A percentile compares a stretch with the other conserved stretches of the same genome.
phyloP scores from a whole-genome alignment of 2,888 invertebrate genomes.

The Acleris literana region DNA sequence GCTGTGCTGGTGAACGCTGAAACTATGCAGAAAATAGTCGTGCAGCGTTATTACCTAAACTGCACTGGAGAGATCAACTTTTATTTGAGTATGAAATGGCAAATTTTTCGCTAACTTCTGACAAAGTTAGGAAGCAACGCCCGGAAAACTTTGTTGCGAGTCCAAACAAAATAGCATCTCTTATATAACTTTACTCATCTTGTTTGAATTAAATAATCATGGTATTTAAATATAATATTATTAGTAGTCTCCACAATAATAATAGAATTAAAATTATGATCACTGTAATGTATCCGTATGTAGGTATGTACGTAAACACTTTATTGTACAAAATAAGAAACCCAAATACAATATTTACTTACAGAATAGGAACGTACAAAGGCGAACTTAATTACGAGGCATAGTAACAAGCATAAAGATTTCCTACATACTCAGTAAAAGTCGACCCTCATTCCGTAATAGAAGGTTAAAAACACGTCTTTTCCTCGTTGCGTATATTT shows the following conservation, averaged over 20 bases:
- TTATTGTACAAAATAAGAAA: too few relatives aligned
- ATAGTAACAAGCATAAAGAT: not conserved
- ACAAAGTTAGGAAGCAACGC: slow-evolving; percentile 29
- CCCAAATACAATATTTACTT: too few relatives aligned
- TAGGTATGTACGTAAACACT: too few relatives aligned
- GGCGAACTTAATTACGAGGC: slow-evolving; percentile 1
- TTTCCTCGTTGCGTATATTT: slow-evolving; percentile 29
- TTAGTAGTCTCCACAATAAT: not conserved
- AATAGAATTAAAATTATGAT: not conserved
- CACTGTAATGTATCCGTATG: too few relatives aligned
- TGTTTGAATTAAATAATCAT: slow-evolving; percentile 28
- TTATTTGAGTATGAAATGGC: slow-evolving; percentile 27
- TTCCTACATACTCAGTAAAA: slow-evolving; percentile 7
- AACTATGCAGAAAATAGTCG: slow-evolving; percentile 33
- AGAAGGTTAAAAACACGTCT: slow-evolving; percentile 24
- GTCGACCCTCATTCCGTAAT: slow-evolving; percentile 21
- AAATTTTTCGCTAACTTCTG: slow-evolving; percentile 27
- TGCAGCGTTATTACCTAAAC: slow-evolving; percentile 20
- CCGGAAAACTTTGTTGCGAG: slow-evolving; percentile 29
- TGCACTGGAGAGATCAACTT: slow-evolving; percentile 21
- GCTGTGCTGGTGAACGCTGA: slow-evolving; percentile 17
- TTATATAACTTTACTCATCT: slow-evolving; percentile 21
- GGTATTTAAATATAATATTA: not conserved
- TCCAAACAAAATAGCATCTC: slow-evolving; percentile 25
- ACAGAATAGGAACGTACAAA: too few relatives aligned